Percentiles rank a stretch among this genome's conserved stretches.
Conservation (phyloP, 1,140 invertebrate genomes). For the Brachionus calyciflorus region DNA sequence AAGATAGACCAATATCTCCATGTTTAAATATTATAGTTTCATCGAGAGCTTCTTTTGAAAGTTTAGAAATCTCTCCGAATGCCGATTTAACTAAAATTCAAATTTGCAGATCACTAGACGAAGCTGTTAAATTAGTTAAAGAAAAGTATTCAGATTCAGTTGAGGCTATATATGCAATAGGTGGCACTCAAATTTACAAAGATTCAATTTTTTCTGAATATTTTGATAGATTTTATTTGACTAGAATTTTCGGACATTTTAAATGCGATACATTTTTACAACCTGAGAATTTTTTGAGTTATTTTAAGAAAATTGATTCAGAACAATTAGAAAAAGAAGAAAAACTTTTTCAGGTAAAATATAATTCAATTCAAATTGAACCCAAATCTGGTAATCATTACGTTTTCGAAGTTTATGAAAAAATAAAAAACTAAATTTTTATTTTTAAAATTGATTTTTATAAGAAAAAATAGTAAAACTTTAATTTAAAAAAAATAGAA, state of each 20-base stretch:
- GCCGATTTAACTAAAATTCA: neutral
- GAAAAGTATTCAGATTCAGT: neutral
- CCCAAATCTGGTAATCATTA: neutral
- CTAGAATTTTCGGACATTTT: constrained; percentile 43
- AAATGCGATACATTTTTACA: constrained; percentile 19
- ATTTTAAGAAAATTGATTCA: neutral
- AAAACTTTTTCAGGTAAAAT: neutral
- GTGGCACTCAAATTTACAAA: constrained; percentile 27
- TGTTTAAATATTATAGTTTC: constrained; percentile 29
- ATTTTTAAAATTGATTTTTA: too few relatives aligned
- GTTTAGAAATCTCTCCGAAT: neutral
- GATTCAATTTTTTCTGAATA: neutral
- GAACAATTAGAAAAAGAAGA: neutral
- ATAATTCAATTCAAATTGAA: neutral
- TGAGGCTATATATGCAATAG: constrained; percentile 26
- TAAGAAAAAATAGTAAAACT: too few relatives aligned
- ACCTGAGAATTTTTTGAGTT: constrained; percentile 14
- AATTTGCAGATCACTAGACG: neutral
- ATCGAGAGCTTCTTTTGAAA: neutral
- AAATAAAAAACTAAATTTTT: constrained; percentile 16
- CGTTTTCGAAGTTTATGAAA: constrained; percentile 45
- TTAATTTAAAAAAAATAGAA: too few relatives aligned
- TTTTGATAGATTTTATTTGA: constrained; percentile 41
- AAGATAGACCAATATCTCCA: neutral
- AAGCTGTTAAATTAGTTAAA: neutral